phyloP scores from a whole-genome alignment of 2,888 invertebrate species.

The Heteromurus nitidus region DNA sequence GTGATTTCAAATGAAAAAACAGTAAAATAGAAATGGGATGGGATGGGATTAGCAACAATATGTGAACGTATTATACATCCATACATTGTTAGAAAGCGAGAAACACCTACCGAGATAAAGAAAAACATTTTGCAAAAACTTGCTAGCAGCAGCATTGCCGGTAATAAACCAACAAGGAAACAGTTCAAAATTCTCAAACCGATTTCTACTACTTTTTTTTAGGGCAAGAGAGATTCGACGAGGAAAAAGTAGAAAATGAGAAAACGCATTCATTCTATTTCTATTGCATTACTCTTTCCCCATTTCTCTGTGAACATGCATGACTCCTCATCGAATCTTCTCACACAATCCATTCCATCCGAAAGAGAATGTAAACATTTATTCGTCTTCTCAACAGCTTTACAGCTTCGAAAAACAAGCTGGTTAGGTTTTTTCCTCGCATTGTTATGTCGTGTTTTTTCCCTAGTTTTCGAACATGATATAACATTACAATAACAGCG shows the following conservation, averaged over 20 bases:
- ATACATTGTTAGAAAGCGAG: too few species aligned
- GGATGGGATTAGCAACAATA: constrained; percentile 3
- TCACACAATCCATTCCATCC: constrained; percentile 21
- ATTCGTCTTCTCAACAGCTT: constrained; percentile 26
- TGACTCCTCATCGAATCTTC: constrained; percentile 3
- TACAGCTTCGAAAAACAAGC: constrained; percentile 13
- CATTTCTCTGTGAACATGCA: background rate
- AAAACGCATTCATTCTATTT: background rate
- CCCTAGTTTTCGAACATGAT: background rate
- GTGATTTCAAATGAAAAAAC: constrained; percentile 7
- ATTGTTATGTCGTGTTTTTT: background rate
- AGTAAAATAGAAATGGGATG: background rate
- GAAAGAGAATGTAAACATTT: constrained; percentile 31
- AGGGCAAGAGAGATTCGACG: background rate
- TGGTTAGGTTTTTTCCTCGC: background rate
- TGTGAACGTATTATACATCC: background rate
- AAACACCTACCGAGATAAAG: background rate
- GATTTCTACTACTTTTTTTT: constrained; percentile 16
- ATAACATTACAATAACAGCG: constrained; percentile 11
- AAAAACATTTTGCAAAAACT: background rate
- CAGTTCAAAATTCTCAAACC: constrained; percentile 13
- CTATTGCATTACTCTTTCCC: background rate
- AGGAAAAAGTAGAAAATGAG: background rate
- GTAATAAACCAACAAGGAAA: background rate
- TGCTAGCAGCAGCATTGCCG: background rate